Evolutionary conservation across 2,113 vertebrate genomes (phyloP).

Genomic region (Sebastes schlegelii): DNA sequence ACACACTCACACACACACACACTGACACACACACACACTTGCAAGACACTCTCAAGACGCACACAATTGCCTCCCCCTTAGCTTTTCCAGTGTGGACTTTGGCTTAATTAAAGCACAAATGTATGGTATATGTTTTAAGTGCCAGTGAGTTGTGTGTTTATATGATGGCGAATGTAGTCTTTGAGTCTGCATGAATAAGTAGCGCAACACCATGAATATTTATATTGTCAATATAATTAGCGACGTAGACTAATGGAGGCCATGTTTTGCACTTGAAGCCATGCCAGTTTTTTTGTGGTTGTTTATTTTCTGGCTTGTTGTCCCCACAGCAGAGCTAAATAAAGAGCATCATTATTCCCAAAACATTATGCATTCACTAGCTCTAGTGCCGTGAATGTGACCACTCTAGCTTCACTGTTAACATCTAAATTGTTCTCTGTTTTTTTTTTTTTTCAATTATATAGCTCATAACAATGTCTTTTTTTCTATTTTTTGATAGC

Average conservation of each 20-base stretch:
- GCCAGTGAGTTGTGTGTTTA: constrained; percentile 79
- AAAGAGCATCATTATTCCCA: constrained; percentile 81
- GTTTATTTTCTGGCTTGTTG: constrained; percentile 82
- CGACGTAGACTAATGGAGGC: constrained; percentile 82
- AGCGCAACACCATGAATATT: constrained; percentile 84
- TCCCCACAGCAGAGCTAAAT: constrained; percentile 81
- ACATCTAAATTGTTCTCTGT: constrained; percentile 53
- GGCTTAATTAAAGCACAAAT: constrained; percentile 85
- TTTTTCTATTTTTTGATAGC: constrained; percentile 31
- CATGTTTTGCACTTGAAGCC: constrained; percentile 83
- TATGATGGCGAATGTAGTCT: constrained; percentile 71
- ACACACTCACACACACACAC: constrained; percentile 30
- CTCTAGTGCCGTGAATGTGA: constrained; percentile 55
- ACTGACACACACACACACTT: constrained; percentile 20
- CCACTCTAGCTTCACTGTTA: constrained; percentile 65
- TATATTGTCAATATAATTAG: constrained; percentile 87
- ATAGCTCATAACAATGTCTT: constrained; percentile 51
- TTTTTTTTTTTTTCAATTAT: constrained; percentile 47
- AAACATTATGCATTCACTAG: constrained; percentile 62
- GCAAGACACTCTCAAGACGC: constrained; percentile 46
- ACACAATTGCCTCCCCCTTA: constrained; percentile 68
- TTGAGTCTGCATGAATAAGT: constrained; percentile 81
- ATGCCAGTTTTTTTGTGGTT: constrained; percentile 78
- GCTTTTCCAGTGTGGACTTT: constrained; percentile 66
- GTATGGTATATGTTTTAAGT: constrained; percentile 82